phyloP scores from a whole-genome alignment of 1,140 invertebrate genomes.

The Bombus breviceps region DNA sequence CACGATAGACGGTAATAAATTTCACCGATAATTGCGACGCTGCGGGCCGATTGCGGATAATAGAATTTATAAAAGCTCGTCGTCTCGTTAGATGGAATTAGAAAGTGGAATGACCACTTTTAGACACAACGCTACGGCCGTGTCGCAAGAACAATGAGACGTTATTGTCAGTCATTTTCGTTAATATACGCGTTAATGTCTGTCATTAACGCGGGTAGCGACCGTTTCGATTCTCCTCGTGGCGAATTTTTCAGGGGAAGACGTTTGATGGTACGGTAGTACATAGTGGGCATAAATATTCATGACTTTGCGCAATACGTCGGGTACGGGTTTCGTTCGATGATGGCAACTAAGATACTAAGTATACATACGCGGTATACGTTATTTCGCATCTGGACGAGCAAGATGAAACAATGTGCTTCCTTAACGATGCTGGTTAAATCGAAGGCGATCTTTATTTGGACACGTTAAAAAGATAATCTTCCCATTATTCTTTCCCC shows the following conservation, averaged over 20 bases:
- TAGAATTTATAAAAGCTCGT: conserved; percentile 11
- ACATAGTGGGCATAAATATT: conserved; percentile 13
- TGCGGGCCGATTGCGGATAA: background rate
- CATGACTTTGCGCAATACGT: conserved; percentile 10
- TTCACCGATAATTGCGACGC: conserved; percentile 17
- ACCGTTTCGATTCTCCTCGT: background rate
- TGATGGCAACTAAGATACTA: background rate
- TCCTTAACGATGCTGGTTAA: background rate
- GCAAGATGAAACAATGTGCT: background rate
- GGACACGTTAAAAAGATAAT: background rate
- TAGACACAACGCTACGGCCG: background rate
- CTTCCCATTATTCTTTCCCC: background rate
- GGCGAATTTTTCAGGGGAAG: background rate
- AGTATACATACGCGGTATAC: too few relatives aligned
- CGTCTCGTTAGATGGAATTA: background rate
- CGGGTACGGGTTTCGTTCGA: background rate
- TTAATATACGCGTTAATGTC: background rate
- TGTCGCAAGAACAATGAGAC: conserved; percentile 12
- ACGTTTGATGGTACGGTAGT: background rate
- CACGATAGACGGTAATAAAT: conserved; percentile 43
- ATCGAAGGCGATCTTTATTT: background rate
- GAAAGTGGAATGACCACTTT: conserved; percentile 14
- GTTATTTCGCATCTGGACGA: background rate
- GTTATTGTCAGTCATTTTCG: conserved; percentile 24
- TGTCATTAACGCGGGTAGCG: background rate